Evolutionary conservation across 2,113 vertebrate genomes (phyloP).

Genomic region (Tetraodon nigroviridis): DNA sequence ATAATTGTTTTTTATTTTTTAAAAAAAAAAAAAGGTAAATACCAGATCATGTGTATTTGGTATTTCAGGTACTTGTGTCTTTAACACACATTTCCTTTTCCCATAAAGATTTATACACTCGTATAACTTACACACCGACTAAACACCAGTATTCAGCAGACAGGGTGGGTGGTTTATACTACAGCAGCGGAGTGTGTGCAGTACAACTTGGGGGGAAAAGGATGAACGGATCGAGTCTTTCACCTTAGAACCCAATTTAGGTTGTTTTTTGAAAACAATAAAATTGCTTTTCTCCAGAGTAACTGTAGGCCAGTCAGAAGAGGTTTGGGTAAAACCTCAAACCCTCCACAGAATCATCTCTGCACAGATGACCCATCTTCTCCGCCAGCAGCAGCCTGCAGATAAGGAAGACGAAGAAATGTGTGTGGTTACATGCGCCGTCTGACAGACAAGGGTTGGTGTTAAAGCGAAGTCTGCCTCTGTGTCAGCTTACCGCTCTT

Average conservation of each 20-base stretch:
- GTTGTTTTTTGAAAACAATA: background rate
- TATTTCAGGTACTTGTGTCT: too few species aligned
- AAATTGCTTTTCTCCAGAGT: background rate
- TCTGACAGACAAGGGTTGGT: background rate
- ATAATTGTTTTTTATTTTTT: too few species aligned
- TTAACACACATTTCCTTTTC: too few species aligned
- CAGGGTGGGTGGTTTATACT: background rate
- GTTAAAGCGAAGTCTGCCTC: background rate
- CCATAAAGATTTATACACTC: too few species aligned
- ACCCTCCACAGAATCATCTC: constrained; percentile 97
- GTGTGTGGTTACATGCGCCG: background rate
- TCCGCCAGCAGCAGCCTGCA: constrained; percentile 90
- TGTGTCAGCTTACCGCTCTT: constrained; percentile 81
- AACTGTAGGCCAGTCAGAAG: constrained; percentile 76
- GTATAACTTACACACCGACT: too few species aligned
- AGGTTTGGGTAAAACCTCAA: constrained; percentile 94
- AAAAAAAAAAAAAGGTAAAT: too few species aligned
- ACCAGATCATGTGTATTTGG: too few species aligned
- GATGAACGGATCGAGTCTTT: constrained; percentile 10
- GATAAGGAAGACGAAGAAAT: background rate
- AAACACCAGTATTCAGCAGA: too few species aligned
- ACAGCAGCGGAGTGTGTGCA: constrained; percentile 2
- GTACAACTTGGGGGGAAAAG: background rate
- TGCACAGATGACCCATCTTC: constrained; percentile 95
- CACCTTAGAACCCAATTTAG: background rate